Evolutionary conservation across 2,113 vertebrate species (phyloP).

Genomic region (Bufo bufo): DNA sequence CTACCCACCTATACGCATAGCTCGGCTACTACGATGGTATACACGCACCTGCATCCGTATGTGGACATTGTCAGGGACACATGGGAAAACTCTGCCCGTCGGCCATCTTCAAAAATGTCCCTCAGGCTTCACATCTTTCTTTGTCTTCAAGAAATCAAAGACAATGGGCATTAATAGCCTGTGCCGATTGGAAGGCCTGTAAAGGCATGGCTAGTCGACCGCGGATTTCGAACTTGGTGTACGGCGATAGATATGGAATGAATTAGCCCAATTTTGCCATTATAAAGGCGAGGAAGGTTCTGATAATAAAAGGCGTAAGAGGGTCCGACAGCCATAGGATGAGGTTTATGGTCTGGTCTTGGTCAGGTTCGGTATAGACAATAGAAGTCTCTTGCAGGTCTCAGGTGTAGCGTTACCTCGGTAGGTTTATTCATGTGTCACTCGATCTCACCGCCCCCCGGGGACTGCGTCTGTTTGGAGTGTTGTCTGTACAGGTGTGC

Average conservation of each 20-base stretch:
- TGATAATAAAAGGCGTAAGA: not conserved
- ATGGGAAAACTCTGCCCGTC: not conserved
- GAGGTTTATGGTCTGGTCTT: not conserved
- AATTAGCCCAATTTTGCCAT: not conserved
- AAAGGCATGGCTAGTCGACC: not conserved
- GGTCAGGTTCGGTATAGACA: not conserved
- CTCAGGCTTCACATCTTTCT: not conserved
- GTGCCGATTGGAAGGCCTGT: too few species aligned
- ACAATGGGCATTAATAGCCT: not conserved
- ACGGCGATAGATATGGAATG: not conserved
- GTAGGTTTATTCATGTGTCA: conserved; percentile 35
- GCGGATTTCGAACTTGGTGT: not conserved
- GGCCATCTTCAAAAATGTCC: conserved; percentile 31
- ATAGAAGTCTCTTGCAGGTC: not conserved
- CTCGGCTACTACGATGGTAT: not conserved
- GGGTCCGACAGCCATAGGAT: too few species aligned
- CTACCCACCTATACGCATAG: not conserved
- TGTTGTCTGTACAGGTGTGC: conserved; percentile 38
- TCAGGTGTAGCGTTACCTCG: conserved; percentile 7
- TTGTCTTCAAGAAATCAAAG: conserved; percentile 41
- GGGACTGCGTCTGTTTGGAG: not conserved
- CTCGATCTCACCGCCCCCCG: not conserved
- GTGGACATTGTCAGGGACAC: conserved; percentile 34
- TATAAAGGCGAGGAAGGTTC: not conserved
- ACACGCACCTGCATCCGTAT: not conserved